Evolutionary conservation across 2,797 vertebrate species (phyloP).

Genomic region (Anabacerthia variegaticeps): DNA sequence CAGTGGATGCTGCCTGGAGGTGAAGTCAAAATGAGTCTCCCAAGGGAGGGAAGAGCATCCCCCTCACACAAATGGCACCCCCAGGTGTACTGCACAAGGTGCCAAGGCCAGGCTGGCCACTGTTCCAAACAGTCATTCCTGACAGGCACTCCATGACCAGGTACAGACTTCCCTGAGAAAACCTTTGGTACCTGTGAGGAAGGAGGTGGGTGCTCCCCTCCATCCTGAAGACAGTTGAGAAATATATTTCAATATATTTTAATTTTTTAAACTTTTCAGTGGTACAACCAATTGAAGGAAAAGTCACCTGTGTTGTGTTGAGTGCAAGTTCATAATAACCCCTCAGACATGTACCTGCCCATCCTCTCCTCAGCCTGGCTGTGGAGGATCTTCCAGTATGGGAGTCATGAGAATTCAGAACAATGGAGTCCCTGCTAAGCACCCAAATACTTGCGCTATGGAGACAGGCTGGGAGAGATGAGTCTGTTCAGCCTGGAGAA

Average conservation of each 20-base stretch:
- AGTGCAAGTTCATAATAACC: rapidly evolving
- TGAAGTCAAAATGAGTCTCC: rapidly evolving
- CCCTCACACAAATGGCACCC: rapidly evolving
- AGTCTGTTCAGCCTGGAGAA: rapidly evolving
- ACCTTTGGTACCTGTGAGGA: rapidly evolving
- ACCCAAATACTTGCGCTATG: rapidly evolving
- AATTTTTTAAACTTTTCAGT: neutral
- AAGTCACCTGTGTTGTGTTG: rapidly evolving
- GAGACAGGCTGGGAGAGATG: neutral
- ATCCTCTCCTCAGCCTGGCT: neutral
- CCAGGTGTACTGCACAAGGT: neutral
- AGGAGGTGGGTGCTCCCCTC: rapidly evolving
- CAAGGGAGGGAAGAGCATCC: neutral
- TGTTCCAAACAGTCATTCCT: rapidly evolving
- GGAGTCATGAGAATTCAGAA: neutral
- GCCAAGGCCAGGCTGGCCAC: neutral
- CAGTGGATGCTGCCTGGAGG: rapidly evolving
- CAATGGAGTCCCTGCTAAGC: rapidly evolving
- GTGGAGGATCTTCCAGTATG: rapidly evolving
- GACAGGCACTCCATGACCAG: rapidly evolving
- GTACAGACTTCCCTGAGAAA: rapidly evolving
- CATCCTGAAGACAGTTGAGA: rapidly evolving
- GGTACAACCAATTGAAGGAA: rapidly evolving
- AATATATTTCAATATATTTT: too few relatives aligned
- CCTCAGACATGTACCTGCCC: too few relatives aligned